Percentiles rank a stretch among this genome's conserved stretches.
Conservation (phyloP, 2,888 invertebrate genomes). For the Pterobdella sp. region DNA sequence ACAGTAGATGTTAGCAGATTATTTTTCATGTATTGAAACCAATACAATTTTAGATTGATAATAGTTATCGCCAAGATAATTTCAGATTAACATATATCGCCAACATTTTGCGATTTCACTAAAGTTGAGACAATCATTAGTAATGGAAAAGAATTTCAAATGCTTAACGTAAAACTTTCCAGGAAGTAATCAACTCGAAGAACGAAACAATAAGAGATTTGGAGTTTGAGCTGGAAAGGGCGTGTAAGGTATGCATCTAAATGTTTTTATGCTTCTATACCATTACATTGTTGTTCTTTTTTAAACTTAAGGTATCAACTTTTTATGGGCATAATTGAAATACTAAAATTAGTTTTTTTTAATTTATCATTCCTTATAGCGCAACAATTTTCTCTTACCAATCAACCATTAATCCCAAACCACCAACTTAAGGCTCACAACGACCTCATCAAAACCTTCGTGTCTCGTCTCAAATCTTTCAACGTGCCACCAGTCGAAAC, state of each 20-base stretch:
- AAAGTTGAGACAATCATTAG: neutral
- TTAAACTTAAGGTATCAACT: neutral
- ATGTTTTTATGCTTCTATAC: neutral
- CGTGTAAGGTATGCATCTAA: constrained; percentile 24
- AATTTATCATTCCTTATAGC: neutral
- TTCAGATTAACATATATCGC: neutral
- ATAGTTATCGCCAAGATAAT: too few relatives aligned
- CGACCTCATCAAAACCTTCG: constrained; percentile 29
- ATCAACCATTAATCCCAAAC: neutral
- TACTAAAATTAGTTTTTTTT: neutral
- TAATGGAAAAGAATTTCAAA: neutral
- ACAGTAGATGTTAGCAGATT: too few relatives aligned
- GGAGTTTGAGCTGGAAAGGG: constrained; percentile 27
- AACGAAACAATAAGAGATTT: constrained; percentile 27
- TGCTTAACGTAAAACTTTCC: too few relatives aligned
- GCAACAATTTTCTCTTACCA: neutral
- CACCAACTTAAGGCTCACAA: constrained; percentile 30
- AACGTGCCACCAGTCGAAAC: constrained; percentile 26
- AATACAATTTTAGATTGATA: too few relatives aligned
- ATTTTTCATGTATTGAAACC: too few relatives aligned
- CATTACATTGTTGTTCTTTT: neutral
- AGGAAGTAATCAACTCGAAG: constrained; percentile 27
- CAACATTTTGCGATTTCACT: neutral
- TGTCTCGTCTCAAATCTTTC: constrained; percentile 22
- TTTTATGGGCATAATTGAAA: neutral